These are phyloP conservation scores for Rhagonycha lutea DNA, from an alignment of 2,888 invertebrate genomes.

Conservation along the genomic window DNA sequence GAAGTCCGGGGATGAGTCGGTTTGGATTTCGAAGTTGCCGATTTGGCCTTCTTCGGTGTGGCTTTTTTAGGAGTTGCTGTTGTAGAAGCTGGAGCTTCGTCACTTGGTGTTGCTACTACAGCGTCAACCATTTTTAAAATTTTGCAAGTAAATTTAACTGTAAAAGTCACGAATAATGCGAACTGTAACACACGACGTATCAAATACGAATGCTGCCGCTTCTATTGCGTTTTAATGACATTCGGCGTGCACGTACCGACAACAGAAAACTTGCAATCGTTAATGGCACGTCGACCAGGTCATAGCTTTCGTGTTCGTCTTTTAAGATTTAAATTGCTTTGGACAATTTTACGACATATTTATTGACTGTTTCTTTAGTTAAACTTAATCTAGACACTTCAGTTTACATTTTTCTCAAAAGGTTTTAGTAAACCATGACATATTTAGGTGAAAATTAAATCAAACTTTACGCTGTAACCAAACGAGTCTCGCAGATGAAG, in stretches of 20 bases:
- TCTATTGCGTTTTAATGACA: background rate
- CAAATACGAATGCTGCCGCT: background rate
- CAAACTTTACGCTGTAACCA: background rate
- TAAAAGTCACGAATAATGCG: background rate
- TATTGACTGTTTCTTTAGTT: background rate
- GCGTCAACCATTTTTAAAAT: slow-evolving; percentile 34
- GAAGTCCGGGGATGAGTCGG: slow-evolving; percentile 56
- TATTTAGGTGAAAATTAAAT: background rate
- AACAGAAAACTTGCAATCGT: background rate
- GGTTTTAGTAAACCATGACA: background rate
- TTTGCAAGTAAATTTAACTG: background rate
- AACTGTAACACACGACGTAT: background rate
- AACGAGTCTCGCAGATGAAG: background rate
- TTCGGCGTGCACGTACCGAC: background rate
- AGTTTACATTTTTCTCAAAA: background rate
- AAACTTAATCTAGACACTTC: background rate
- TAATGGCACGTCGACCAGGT: background rate
- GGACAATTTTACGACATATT: background rate
- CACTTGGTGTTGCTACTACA: slow-evolving; percentile 17
- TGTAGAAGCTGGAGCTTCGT: slow-evolving; percentile 1
- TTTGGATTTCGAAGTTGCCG: slow-evolving; percentile 10
- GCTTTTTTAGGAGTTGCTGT: slow-evolving; percentile 13
- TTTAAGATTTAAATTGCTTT: background rate
- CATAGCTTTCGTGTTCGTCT: background rate
- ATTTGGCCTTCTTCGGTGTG: background rate